Conservation (phyloP, 2,797 vertebrate species). For the Avahi laniger region DNA sequence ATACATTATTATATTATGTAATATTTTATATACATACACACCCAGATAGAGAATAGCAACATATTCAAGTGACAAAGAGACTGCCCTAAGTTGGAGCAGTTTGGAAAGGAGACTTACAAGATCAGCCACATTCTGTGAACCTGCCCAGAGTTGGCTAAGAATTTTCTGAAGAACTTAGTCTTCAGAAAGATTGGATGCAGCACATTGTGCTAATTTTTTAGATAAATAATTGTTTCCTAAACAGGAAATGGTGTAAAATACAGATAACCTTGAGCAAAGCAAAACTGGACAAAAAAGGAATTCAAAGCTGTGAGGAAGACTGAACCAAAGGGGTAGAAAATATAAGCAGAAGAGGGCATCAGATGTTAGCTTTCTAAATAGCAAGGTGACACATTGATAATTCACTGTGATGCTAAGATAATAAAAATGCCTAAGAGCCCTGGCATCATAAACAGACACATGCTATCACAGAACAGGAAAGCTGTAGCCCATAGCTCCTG, state of each 20-base stretch:
- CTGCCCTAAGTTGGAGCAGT: background rate
- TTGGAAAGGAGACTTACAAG: background rate
- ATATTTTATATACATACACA: background rate
- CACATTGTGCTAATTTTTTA: conserved; percentile 5
- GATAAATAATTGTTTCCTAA: conserved; percentile 8
- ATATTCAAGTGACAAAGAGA: background rate
- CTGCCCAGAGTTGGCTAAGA: background rate
- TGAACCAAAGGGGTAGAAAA: background rate
- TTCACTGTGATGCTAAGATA: conserved; percentile 39
- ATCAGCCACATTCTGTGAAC: background rate
- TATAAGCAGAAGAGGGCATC: background rate
- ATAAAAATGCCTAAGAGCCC: conserved; percentile 40
- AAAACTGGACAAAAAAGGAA: background rate
- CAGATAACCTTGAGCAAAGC: conserved; percentile 9
- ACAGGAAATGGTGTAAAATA: background rate
- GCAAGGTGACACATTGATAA: conserved; percentile 33
- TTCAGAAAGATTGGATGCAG: background rate
- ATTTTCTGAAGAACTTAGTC: background rate
- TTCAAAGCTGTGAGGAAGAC: background rate
- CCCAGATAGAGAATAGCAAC: background rate
- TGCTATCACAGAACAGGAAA: background rate
- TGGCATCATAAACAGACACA: conserved; percentile 22
- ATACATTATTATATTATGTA: background rate
- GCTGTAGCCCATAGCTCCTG: background rate
- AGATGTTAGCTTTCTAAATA: conserved; percentile 51